Percentiles rank a stretch among this genome's conserved stretches.
Evolutionary conservation across 2,797 vertebrate species (phyloP).

Genomic region (Melopsittacus undulatus): DNA sequence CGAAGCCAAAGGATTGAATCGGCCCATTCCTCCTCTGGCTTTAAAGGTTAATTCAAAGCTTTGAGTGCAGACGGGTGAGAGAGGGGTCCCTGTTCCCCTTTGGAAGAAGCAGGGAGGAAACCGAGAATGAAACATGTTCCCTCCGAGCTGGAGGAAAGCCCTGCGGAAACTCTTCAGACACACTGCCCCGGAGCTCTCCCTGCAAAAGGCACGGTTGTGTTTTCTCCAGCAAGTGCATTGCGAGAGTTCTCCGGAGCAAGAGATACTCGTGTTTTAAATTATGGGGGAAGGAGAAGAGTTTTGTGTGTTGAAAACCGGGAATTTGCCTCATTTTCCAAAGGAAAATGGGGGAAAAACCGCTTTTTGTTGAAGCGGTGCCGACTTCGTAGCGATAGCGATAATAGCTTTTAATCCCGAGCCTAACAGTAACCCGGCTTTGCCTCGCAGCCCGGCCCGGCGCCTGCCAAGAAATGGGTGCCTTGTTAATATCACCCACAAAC

Average conservation of each 20-base stretch:
- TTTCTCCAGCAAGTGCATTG: conserved; percentile 20
- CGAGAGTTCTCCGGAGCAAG: background rate
- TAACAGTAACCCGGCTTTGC: background rate
- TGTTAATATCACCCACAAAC: background rate
- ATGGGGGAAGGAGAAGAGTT: background rate
- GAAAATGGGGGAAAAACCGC: accelerated
- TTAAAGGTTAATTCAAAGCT: background rate
- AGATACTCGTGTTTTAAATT: background rate
- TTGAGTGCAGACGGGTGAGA: background rate
- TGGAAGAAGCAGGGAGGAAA: background rate
- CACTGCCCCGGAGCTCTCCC: background rate
- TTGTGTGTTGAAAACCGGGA: background rate
- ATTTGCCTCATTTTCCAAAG: background rate
- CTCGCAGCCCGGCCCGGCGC: accelerated
- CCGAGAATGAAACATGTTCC: background rate
- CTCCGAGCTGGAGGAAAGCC: background rate
- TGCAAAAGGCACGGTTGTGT: background rate
- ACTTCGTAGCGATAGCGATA: background rate
- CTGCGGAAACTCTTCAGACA: background rate
- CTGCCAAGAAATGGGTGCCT: background rate
- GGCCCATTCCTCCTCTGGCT: background rate
- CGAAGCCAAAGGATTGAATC: background rate
- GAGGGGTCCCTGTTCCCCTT: background rate
- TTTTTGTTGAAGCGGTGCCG: background rate
- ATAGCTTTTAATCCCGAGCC: background rate